Conservation (phyloP, 2,888 invertebrate species). For the Dryobotodes eremita region DNA sequence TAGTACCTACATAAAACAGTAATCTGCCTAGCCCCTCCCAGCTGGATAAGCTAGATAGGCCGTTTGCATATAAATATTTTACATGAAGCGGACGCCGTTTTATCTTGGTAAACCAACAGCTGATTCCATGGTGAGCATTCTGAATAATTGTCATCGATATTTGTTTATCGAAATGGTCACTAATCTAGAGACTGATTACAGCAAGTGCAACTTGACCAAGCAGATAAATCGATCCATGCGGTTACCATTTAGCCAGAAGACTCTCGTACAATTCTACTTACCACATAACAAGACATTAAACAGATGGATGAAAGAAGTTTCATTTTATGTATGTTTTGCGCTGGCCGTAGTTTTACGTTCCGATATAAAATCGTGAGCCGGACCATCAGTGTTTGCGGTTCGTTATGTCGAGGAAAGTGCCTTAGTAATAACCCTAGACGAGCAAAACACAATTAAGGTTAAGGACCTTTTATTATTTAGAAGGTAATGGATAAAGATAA, state of each 20-base stretch:
- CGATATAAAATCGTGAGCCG: constrained; percentile 29
- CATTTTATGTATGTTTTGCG: constrained; percentile 29
- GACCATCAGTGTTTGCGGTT: constrained; percentile 25
- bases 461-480: not conserved
- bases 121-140: not conserved
- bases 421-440: not conserved
- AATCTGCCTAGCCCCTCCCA: not conserved
- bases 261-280: not conserved
- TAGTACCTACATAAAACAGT: not conserved
- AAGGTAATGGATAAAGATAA: not conserved
- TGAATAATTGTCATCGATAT: not conserved
- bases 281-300: constrained; percentile 16
- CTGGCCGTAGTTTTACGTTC: constrained; percentile 39
- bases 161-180: not conserved
- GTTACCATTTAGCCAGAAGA: not conserved
- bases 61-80: not conserved
- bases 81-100: not conserved
- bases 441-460: constrained; percentile 6
- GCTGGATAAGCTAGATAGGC: no score
- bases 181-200: not conserved
- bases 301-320: constrained; percentile 30
- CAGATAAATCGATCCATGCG: not conserved
- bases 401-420: constrained; percentile 23
- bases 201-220: not conserved
- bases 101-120: not conserved